Conservation (phyloP, 2,113 vertebrate species). For the Acrocephalus kingi region DNA sequence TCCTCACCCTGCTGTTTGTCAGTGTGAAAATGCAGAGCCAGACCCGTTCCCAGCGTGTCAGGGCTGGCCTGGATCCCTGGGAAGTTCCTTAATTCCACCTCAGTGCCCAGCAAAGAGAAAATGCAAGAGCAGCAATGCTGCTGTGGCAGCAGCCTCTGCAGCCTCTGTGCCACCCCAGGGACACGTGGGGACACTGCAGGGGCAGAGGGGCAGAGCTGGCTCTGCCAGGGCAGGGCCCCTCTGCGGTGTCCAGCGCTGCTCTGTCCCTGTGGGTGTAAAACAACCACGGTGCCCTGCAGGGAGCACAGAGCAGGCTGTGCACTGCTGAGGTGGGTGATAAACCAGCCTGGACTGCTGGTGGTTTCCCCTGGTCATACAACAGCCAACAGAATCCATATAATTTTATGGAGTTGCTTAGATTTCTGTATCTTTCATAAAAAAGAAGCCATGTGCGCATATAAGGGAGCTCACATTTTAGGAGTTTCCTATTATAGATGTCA, state of each 20-base stretch:
- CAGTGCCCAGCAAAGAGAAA: background rate
- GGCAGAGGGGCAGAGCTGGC: background rate
- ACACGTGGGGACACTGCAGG: background rate
- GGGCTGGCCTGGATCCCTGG: background rate
- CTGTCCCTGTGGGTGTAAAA: background rate
- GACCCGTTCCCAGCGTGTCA: background rate
- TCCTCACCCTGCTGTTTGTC: background rate
- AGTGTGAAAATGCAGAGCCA: background rate
- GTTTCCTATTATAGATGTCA: conserved; percentile 9
- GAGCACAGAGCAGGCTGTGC: background rate
- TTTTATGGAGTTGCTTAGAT: background rate
- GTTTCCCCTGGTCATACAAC: background rate
- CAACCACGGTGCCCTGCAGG: background rate
- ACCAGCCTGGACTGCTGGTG: background rate
- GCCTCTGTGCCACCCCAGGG: background rate
- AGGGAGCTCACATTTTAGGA: background rate
- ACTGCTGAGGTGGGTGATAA: background rate
- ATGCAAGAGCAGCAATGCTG: background rate
- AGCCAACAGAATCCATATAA: background rate
- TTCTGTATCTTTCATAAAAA: background rate
- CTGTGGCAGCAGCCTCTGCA: background rate
- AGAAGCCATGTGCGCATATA: background rate
- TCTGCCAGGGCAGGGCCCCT: background rate
- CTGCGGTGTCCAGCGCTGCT: fast-evolving
- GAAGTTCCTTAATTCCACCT: background rate